Evolutionary conservation across 2,888 invertebrate species (phyloP).

Genomic region (Trissolcus japonicus): DNA sequence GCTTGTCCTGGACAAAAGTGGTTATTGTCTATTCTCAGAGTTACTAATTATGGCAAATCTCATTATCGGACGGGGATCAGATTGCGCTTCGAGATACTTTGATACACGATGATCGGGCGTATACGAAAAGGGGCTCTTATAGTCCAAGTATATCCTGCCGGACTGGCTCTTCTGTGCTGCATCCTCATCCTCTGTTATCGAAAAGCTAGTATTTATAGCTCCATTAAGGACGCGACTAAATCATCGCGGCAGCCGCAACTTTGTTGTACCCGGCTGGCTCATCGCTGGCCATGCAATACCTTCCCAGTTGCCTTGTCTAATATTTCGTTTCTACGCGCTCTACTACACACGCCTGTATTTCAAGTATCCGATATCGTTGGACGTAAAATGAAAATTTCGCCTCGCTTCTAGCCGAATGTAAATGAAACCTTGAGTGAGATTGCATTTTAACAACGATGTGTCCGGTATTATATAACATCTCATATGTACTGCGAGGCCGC

Average conservation of each 20-base stretch:
- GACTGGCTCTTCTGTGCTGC: slow-evolving; percentile 43
- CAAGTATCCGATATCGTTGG: slow-evolving; percentile 60
- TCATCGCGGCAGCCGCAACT: slow-evolving; percentile 79
- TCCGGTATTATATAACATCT: slow-evolving; percentile 54
- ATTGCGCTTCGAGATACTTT: slow-evolving; percentile 57
- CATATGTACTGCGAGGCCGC: slow-evolving; percentile 42
- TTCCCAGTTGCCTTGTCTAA: slow-evolving; percentile 71
- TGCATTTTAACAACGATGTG: slow-evolving; percentile 59
- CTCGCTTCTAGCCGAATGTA: slow-evolving; percentile 54
- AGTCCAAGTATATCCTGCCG: slow-evolving; percentile 49
- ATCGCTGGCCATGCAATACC: slow-evolving; percentile 69
- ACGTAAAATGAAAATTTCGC: slow-evolving; percentile 60
- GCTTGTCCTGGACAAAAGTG: slow-evolving; percentile 37
- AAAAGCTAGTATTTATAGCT: slow-evolving; percentile 80
- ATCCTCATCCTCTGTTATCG: slow-evolving; percentile 75
- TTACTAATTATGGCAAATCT: slow-evolving; percentile 60
- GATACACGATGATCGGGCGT: slow-evolving; percentile 56
- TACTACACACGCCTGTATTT: slow-evolving; percentile 65
- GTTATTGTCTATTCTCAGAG: slow-evolving; percentile 50
- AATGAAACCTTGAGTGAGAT: slow-evolving; percentile 60
- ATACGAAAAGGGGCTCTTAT: slow-evolving; percentile 49
- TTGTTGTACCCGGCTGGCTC: slow-evolving; percentile 70
- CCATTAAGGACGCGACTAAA: slow-evolving; percentile 80
- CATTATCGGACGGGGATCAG: slow-evolving; percentile 58
- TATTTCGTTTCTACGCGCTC: slow-evolving; percentile 71